Percentiles rank a stretch among this genome's conserved stretches.
Evolutionary conservation across 2,888 invertebrate genomes (phyloP).

Genomic region (Heterodera filipjevi): DNA sequence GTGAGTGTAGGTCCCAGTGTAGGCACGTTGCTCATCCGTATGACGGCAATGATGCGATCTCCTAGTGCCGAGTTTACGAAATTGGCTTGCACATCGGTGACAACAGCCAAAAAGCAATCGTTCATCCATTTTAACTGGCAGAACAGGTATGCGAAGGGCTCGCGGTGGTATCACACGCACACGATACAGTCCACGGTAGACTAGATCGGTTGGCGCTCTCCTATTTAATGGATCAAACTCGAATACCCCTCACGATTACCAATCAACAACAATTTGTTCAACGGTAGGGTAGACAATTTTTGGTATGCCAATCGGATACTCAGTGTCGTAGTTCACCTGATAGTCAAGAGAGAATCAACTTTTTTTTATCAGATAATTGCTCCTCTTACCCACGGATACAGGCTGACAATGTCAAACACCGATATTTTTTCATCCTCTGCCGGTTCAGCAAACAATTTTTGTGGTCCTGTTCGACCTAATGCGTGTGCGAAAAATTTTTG

Average conservation of each 20-base stretch:
- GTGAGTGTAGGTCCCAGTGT: constrained; percentile 10
- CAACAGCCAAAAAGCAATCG: background rate
- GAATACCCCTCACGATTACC: background rate
- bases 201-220: background rate
- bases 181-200: background rate
- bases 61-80: background rate
- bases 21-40: constrained; percentile 14
- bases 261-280: background rate
- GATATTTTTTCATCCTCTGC: background rate
- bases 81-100: background rate
- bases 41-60: background rate
- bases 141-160: background rate
- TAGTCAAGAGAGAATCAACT: too few relatives aligned
- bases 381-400: background rate
- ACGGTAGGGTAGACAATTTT: background rate
- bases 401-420: background rate
- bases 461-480: constrained; percentile 5
- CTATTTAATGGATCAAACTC: background rate
- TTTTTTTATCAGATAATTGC: background rate
- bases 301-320: background rate
- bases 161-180: constrained; percentile 14
- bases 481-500: too few relatives aligned
- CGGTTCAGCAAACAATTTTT: background rate
- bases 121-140: constrained; percentile 4
- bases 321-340: background rate